phyloP scores from a whole-genome alignment of 2,797 vertebrate genomes.

The Neoniphon sammara region DNA sequence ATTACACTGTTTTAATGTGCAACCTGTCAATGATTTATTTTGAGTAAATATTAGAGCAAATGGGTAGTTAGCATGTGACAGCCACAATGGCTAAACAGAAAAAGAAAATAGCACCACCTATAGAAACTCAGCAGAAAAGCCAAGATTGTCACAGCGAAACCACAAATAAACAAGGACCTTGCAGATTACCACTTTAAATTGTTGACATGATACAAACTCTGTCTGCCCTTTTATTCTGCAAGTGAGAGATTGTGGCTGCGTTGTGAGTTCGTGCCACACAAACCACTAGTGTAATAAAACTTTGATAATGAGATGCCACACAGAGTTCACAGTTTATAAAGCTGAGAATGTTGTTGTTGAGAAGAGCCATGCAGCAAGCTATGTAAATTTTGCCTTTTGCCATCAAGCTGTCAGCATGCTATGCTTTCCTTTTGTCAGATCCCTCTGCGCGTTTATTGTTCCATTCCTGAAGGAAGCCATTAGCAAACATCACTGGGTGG shows the following conservation, averaged over 20 bases:
- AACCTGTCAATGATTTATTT: too few species aligned
- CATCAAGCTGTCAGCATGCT: slow-evolving; percentile 51
- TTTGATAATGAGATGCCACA: background rate
- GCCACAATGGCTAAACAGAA: too few species aligned
- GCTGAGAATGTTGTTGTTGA: slow-evolving; percentile 19
- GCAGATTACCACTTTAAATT: background rate
- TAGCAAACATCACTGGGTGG: slow-evolving; percentile 58
- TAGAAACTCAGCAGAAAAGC: too few species aligned
- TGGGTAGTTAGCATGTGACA: too few species aligned
- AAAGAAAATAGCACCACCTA: too few species aligned
- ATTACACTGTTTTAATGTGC: too few species aligned
- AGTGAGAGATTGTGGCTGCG: background rate
- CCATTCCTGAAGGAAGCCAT: slow-evolving; percentile 68
- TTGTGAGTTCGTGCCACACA: slow-evolving; percentile 1
- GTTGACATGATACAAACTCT: background rate
- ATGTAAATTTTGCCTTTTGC: slow-evolving; percentile 41
- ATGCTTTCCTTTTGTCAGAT: slow-evolving; percentile 18
- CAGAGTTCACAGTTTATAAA: slow-evolving; percentile 20
- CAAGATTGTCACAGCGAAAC: too few species aligned
- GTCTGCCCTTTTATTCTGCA: background rate
- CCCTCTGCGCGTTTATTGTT: slow-evolving; percentile 36
- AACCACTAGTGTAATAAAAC: background rate
- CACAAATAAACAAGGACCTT: too few species aligned
- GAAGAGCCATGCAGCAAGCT: slow-evolving; percentile 8
- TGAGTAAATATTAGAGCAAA: too few species aligned